Conservation (phyloP, 1,140 invertebrate species). For the Ostrea denselamellosa region DNA sequence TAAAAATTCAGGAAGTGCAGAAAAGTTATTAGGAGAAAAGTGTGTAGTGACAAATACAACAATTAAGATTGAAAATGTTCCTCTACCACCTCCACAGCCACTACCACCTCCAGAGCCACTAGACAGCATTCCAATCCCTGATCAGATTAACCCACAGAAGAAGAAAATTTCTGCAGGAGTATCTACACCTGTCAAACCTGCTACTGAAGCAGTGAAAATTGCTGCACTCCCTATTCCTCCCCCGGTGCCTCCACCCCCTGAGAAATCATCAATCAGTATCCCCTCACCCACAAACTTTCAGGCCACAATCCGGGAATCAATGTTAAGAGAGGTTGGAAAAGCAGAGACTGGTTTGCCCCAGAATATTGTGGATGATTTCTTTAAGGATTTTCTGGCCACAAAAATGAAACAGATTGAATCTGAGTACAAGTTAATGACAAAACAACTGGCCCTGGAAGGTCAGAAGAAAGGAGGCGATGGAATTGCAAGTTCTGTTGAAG, state of each 20-base stretch:
- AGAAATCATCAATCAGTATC: neutral
- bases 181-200: neutral
- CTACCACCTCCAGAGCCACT: neutral
- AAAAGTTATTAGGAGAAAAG: neutral
- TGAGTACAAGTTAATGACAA: constrained; percentile 60
- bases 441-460: neutral
- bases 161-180: constrained; percentile 20
- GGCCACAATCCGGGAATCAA: constrained; percentile 30
- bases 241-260: neutral
- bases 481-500: constrained; percentile 74
- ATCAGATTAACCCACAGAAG: constrained; percentile 10
- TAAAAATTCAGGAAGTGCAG: neutral
- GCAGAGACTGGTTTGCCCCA: constrained; percentile 42
- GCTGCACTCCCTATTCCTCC: neutral
- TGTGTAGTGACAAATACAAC: neutral
- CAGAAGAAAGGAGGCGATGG: constrained; percentile 49
- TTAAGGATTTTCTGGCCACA: constrained; percentile 68
- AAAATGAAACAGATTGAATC: constrained; percentile 66
- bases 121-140: constrained; percentile 14
- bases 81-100: neutral
- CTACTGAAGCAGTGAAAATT: neutral
- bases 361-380: constrained; percentile 69
- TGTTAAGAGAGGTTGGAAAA: constrained; percentile 40
- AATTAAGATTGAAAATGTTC: constrained; percentile 19
- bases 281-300: constrained; percentile 14